Base-by-base conservation (phyloP, 2,888 invertebrate species). In the Biston betularia region DNA sequence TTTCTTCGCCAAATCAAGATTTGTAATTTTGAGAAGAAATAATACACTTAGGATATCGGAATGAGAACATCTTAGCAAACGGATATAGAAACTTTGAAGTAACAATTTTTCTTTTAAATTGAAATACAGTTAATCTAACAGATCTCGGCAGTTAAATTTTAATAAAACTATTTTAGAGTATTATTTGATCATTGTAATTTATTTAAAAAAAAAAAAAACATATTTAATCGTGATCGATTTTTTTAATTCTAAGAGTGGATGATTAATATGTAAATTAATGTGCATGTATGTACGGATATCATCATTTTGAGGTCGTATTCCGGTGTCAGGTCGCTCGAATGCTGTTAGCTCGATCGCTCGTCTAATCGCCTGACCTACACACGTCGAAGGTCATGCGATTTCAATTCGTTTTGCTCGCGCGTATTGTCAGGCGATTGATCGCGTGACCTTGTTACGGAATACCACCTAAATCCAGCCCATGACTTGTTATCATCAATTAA, bases 391-490 rank as follows among this genome's bases (percentile, higher is more conserved):
- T 24, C 24, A 24, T 24, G 24, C 24, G 3, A 24, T 24, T 24
- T 24, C 1, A 24, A 3, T 24, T 24, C 24, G 24, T 24, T 1
- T 24, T 44, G 12, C 44, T 6, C 44, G 44, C 44, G 6, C 6
- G 14, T 45, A 14, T 14, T 8, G 6, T 9, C 9, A 24, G 24
- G 24, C 15, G 9, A 24, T 49, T 49, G 34, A 7, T 35, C n/a
- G 7, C 50, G 8, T 35, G n/a, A 50, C n/a, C 50, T 35, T 7
- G 2, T 7, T 11, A 11, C 33, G 12, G n/a, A 42, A 54, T n/a
- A 42, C 42, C 6, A 45, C 66, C 69, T 75, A 70, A 72, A 69
- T 70, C 75, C 65, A 71, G 70, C 45, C 68, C 68, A 70, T 68
- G 65, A 62, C 62, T 44, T 64, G 55, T 55, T 50, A 33, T 57